Evolutionary conservation across 30 jellyfish, hydroid and myxozoan species (phyloP).

Genomic region (Pseudorhiza aurosa): DNA sequence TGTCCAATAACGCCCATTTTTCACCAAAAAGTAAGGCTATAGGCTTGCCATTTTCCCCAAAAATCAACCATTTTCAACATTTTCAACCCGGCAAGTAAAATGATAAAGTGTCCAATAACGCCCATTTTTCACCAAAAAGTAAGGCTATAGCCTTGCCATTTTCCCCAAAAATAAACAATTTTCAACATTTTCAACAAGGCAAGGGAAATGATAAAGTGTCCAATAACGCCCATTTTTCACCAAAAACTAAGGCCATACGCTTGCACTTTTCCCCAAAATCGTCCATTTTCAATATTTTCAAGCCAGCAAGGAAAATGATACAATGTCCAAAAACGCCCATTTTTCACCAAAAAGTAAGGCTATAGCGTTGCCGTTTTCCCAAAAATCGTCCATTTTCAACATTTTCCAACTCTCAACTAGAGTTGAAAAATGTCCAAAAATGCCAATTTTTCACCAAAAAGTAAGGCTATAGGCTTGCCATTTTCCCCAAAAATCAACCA

Average conservation of each 20-base stretch:
- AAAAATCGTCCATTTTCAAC: neutral
- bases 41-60: neutral
- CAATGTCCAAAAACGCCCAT: too few species aligned
- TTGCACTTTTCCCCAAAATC: neutral
- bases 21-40: neutral
- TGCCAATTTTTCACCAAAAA: neutral
- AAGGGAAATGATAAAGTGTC: neutral
- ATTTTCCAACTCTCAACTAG: neutral
- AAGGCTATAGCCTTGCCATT: slow-evolving; percentile 7
- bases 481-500: neutral
- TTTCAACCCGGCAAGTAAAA: neutral
- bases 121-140: neutral
- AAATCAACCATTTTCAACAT: neutral
- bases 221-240: neutral
- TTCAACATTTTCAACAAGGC: neutral
- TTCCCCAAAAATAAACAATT: neutral
- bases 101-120: neutral
- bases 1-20: neutral
- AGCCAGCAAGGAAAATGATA: neutral
- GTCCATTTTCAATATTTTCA: neutral
- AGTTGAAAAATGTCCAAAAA: neutral
- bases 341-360: neutral
- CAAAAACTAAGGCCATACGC: slow-evolving; percentile 2
- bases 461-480: slow-evolving; percentile 1
- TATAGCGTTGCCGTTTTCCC: neutral